Conservation (phyloP, 1,140 invertebrate species). For the Saccostrea cuccullata region DNA sequence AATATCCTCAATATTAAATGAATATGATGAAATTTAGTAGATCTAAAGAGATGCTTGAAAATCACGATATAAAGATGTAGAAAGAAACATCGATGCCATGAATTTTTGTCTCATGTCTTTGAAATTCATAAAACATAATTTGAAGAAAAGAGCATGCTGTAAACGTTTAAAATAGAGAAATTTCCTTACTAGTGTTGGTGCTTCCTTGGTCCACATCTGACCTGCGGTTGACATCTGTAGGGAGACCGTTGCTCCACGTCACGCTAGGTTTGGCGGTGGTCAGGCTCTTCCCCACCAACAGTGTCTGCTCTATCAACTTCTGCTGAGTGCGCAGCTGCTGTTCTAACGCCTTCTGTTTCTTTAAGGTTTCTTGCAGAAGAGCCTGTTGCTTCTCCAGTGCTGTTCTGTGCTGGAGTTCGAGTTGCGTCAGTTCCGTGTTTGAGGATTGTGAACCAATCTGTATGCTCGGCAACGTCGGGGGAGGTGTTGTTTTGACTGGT, state of each 20-base stretch:
- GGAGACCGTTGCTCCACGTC: neutral
- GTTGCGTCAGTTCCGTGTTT: conserved; percentile 10
- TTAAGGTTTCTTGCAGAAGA: neutral
- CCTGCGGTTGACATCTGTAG: neutral
- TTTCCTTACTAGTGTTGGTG: neutral
- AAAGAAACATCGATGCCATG: too few relatives aligned
- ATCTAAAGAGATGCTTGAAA: too few relatives aligned
- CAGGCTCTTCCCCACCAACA: neutral
- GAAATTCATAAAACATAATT: neutral
- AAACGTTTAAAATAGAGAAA: neutral
- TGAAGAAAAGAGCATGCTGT: neutral
- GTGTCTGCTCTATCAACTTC: conserved; percentile 11
- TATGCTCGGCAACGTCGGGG: neutral
- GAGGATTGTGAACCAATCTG: conserved; percentile 15
- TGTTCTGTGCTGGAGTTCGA: neutral
- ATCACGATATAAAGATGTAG: too few relatives aligned
- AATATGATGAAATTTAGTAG: too few relatives aligned
- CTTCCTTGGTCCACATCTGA: neutral
- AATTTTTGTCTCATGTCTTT: too few relatives aligned
- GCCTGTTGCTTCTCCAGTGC: neutral
- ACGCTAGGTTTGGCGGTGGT: neutral
- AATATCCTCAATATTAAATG: too few relatives aligned
- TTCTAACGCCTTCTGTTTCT: conserved; percentile 16
- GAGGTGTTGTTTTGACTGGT: neutral
- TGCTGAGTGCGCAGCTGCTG: conserved; percentile 10